Percentiles rank a stretch among this genome's conserved stretches.
Evolutionary conservation across 2,888 invertebrate species (phyloP).

Genomic region (Melanostoma scalare): DNA sequence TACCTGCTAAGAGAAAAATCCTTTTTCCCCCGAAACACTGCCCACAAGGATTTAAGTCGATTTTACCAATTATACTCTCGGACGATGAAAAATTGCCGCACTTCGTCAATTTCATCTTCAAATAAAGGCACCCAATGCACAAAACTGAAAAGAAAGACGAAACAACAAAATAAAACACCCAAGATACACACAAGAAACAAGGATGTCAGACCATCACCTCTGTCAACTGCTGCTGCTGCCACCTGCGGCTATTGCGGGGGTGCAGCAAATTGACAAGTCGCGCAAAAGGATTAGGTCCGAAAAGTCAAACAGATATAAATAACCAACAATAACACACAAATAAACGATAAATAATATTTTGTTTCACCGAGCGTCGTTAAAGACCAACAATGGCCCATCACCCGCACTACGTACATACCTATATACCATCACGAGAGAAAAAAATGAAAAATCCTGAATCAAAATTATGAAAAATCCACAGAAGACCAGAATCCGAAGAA

Average conservation of each 20-base stretch:
- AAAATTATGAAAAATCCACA: slow-evolving; percentile 57
- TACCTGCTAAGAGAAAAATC: slow-evolving; percentile 71
- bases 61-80: slow-evolving; percentile 61
- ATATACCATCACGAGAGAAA: not conserved
- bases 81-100: slow-evolving; percentile 60
- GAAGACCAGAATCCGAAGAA: slow-evolving; percentile 23
- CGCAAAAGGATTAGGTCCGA: slow-evolving; percentile 68
- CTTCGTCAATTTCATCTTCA: slow-evolving; percentile 65
- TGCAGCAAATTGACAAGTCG: slow-evolving; percentile 41
- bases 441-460: slow-evolving; percentile 63
- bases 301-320: slow-evolving; percentile 73
- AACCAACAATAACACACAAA: slow-evolving; percentile 68
- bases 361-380: slow-evolving; percentile 64
- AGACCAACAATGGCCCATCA: slow-evolving; percentile 69
- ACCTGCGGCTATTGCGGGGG: slow-evolving; percentile 72
- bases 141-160: slow-evolving; percentile 49
- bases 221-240: slow-evolving; percentile 50
- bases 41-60: slow-evolving; percentile 58
- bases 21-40: slow-evolving; percentile 54
- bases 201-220: slow-evolving; percentile 25
- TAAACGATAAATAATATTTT: slow-evolving; percentile 70
- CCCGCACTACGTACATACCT: slow-evolving; percentile 46
- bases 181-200: not conserved
- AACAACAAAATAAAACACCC: slow-evolving; percentile 10
- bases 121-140: slow-evolving; percentile 19